Evolutionary conservation across 2,797 vertebrate genomes (phyloP).

Genomic region (Pagetopsis macropterus): DNA sequence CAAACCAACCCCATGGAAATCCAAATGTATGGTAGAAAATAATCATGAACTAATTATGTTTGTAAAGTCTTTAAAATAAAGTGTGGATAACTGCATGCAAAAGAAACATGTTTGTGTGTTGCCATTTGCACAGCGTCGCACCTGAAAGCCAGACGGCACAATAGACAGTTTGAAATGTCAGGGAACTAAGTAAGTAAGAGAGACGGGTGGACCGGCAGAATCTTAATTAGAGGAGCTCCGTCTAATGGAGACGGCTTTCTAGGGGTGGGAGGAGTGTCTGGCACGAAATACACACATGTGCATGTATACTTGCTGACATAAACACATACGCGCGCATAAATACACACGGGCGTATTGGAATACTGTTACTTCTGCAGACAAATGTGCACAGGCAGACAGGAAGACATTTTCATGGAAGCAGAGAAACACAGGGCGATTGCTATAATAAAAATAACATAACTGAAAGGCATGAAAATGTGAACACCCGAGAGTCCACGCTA

Average conservation of each 20-base stretch:
- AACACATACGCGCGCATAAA: constrained; percentile 34
- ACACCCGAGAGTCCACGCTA: neutral
- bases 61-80: too few relatives aligned
- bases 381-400: neutral
- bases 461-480: neutral
- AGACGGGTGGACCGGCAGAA: constrained; percentile 82
- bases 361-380: constrained; percentile 31
- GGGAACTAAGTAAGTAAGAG: constrained; percentile 88
- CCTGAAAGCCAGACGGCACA: constrained; percentile 86
- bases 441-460: constrained; percentile 18
- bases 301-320: constrained; percentile 24
- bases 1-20: too few relatives aligned
- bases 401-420: constrained; percentile 1
- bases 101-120: constrained; percentile 84
- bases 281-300: constrained; percentile 22
- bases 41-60: too few relatives aligned
- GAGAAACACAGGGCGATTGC: constrained; percentile 5
- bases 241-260: constrained; percentile 77
- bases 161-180: constrained; percentile 91
- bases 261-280: constrained; percentile 53
- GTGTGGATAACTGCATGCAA: too few relatives aligned
- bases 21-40: too few relatives aligned
- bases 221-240: constrained; percentile 85
- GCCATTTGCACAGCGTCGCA: constrained; percentile 89
- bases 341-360: constrained; percentile 19